phyloP scores from a whole-genome alignment of 2,888 invertebrate species.

The Timema podura region DNA sequence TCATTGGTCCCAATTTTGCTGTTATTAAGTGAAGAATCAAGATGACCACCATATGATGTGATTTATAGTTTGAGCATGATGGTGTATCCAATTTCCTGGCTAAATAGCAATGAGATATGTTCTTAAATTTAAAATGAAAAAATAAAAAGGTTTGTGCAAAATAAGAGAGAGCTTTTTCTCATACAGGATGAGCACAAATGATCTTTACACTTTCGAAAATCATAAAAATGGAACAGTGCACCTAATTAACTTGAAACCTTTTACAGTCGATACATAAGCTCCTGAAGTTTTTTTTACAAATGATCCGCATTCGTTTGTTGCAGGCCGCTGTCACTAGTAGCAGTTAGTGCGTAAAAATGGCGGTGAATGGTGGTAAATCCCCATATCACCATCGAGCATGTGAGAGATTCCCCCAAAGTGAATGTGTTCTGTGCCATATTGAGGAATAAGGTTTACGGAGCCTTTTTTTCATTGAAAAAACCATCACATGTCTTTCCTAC shows the following conservation, averaged over 20 bases:
- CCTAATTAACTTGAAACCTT: not conserved
- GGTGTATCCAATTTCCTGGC: not conserved
- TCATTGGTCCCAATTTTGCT: too few relatives aligned
- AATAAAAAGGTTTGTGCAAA: too few relatives aligned
- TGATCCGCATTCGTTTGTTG: not conserved
- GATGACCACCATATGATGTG: not conserved
- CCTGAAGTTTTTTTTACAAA: not conserved
- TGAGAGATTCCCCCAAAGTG: not conserved
- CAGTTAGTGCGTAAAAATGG: not conserved
- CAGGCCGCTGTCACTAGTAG: not conserved
- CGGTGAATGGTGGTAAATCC: not conserved
- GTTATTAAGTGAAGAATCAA: too few relatives aligned
- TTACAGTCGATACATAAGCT: not conserved
- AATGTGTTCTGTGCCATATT: constrained; percentile 12
- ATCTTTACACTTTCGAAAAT: not conserved
- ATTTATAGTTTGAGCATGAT: not conserved
- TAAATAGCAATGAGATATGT: too few relatives aligned
- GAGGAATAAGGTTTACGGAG: not conserved
- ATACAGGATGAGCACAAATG: not conserved
- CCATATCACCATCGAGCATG: not conserved
- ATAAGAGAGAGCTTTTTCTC: too few relatives aligned
- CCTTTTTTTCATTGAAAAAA: not conserved
- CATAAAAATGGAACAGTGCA: constrained; percentile 1
- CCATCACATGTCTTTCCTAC: constrained; percentile 3
- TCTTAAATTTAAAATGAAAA: too few relatives aligned